Evolutionary conservation across 2,113 vertebrate genomes (phyloP).

Genomic region (Synodontis membranacea): DNA sequence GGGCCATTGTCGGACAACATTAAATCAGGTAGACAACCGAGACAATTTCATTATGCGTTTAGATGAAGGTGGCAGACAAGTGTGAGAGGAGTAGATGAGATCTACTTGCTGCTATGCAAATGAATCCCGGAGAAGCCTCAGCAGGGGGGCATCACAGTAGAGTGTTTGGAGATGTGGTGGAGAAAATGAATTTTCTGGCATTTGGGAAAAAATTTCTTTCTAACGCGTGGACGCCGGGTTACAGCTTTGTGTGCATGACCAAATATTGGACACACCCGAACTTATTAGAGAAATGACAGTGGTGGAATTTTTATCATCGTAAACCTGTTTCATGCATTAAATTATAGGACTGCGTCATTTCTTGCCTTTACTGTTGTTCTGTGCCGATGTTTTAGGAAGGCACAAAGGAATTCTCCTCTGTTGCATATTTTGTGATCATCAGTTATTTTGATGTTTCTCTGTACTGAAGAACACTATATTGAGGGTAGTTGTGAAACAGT

Average conservation of each 20-base stretch:
- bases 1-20: slow-evolving; percentile 56
- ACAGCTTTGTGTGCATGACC: slow-evolving; percentile 4
- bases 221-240: slow-evolving; percentile 19
- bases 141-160: slow-evolving; percentile 29
- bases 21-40: slow-evolving; percentile 61
- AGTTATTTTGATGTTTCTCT: neutral
- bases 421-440: neutral
- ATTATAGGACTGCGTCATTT: neutral
- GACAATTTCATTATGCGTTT: slow-evolving; percentile 59
- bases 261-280: slow-evolving; percentile 11
- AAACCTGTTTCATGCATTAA: slow-evolving; percentile 9
- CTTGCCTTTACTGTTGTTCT: neutral
- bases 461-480: neutral
- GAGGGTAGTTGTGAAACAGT: neutral
- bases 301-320: neutral
- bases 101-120: slow-evolving; percentile 55
- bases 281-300: slow-evolving; percentile 6
- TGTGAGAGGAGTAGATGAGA: slow-evolving; percentile 52
- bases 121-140: slow-evolving; percentile 36
- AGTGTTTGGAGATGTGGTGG: slow-evolving; percentile 45
- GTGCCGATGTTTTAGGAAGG: neutral
- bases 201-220: slow-evolving; percentile 32
- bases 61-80: slow-evolving; percentile 54
- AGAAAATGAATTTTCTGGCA: slow-evolving; percentile 50
- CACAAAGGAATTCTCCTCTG: neutral